These are phyloP conservation scores for Malacoraja senta DNA, from an alignment of 2,797 vertebrate species.

Conservation along the genomic window DNA sequence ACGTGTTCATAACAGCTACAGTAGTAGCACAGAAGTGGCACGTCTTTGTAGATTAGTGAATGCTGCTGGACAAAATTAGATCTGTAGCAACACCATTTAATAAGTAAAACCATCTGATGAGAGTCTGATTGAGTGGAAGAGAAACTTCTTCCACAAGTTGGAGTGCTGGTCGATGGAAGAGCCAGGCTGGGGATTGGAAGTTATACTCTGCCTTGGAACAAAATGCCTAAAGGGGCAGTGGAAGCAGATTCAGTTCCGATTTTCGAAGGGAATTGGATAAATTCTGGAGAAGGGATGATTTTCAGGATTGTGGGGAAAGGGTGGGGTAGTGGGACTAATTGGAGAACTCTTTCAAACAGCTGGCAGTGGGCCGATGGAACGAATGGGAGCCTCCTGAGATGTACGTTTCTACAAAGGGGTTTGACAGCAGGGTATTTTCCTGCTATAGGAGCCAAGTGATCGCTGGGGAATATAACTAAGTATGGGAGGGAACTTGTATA, in stretches of 20 bases:
- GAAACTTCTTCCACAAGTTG: background rate
- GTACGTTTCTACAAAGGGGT: background rate
- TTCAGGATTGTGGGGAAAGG: background rate
- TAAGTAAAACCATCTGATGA: background rate
- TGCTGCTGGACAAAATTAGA: background rate
- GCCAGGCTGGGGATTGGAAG: background rate
- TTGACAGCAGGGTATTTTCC: background rate
- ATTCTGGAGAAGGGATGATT: background rate
- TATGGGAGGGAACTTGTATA: no score
- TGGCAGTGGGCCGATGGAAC: background rate
- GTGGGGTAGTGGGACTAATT: background rate
- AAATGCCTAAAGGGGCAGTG: background rate
- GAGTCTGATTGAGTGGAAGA: no score
- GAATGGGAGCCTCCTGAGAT: background rate
- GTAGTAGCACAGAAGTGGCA: no score
- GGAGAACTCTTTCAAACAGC: background rate
- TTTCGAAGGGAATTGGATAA: background rate
- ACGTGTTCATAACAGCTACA: background rate
- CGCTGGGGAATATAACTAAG: background rate
- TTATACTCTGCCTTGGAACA: background rate
- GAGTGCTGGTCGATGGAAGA: background rate
- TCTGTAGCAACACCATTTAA: background rate
- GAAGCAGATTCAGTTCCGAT: background rate
- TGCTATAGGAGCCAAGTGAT: background rate
- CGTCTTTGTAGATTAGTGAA: background rate